Evolutionary conservation across 2,113 vertebrate species (phyloP).

Genomic region (Propithecus coquereli): DNA sequence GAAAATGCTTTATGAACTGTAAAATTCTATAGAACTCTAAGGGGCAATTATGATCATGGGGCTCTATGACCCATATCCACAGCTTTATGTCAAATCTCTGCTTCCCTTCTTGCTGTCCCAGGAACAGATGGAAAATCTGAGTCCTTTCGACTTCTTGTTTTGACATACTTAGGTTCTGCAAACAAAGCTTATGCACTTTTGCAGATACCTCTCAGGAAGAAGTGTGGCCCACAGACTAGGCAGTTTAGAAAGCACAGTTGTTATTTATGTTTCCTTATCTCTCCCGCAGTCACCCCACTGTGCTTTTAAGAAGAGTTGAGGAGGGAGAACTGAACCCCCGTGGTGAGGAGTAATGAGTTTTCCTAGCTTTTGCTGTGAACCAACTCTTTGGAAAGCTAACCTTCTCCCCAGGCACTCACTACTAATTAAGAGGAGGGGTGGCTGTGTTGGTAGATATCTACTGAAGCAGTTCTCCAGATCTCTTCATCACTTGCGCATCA

Average conservation of each 20-base stretch:
- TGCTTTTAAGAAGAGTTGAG: slow-evolving; percentile 62
- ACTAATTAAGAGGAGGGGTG: slow-evolving; percentile 69
- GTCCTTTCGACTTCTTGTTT: neutral
- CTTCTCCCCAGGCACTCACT: slow-evolving; percentile 64
- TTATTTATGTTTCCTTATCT: slow-evolving; percentile 72
- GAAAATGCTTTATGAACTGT: neutral
- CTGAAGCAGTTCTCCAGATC: slow-evolving; percentile 8
- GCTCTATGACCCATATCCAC: neutral
- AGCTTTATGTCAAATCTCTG: neutral
- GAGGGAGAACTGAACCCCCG: slow-evolving; percentile 45
- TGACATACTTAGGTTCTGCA: neutral
- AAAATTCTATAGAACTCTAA: neutral
- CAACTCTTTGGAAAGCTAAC: slow-evolving; percentile 70
- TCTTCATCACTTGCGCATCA: slow-evolving; percentile 4
- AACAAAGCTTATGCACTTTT: neutral
- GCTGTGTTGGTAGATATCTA: slow-evolving; percentile 18
- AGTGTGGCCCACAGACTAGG: neutral
- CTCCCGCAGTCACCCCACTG: slow-evolving; percentile 65
- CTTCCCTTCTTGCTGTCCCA: neutral
- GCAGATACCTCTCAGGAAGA: neutral
- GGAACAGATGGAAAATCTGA: neutral
- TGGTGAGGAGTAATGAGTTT: slow-evolving; percentile 72
- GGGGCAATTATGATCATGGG: accelerated
- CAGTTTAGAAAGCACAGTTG: slow-evolving; percentile 61
- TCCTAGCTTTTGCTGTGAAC: slow-evolving; percentile 57